Percentiles rank a stretch among this genome's conserved stretches.
These are phyloP conservation scores for Callimorpha dominula DNA, from an alignment of 2,888 invertebrate species.

Conservation along the genomic window DNA sequence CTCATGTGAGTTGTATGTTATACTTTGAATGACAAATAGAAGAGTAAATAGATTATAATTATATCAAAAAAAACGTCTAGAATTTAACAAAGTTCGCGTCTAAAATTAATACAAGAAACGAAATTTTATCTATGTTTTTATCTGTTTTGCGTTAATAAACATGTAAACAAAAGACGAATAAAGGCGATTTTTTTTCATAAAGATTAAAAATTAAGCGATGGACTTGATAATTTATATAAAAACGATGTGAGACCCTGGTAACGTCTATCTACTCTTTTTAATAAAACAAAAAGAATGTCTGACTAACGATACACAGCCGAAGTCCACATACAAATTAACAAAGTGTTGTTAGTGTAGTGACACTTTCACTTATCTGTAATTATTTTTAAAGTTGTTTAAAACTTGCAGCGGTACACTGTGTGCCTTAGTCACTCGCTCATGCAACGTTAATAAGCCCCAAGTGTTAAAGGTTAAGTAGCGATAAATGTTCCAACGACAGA, in stretches of 20 bases:
- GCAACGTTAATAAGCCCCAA: constrained; percentile 21
- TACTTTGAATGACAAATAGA: background rate
- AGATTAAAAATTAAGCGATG: no score
- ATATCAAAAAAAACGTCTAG: no score
- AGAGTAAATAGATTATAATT: no score
- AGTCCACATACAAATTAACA: background rate
- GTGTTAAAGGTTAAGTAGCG: constrained; percentile 26
- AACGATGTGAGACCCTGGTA: background rate
- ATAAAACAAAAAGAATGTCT: background rate
- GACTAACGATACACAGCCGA: no score
- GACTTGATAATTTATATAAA: background rate
- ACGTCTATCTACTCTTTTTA: background rate
- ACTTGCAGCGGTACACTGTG: constrained; percentile 9
- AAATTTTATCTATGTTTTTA: background rate
- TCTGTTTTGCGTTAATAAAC: no score
- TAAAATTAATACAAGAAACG: background rate
- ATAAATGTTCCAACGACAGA: constrained; percentile 16
- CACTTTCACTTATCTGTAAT: background rate
- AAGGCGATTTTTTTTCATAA: no score
- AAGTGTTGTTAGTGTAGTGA: no score
- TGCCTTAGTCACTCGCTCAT: constrained; percentile 11
- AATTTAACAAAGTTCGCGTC: no score
- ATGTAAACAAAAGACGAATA: no score
- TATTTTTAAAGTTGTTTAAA: background rate
- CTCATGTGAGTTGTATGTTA: background rate